Conservation (phyloP, 2,888 invertebrate species). For the Protonemura montana region DNA sequence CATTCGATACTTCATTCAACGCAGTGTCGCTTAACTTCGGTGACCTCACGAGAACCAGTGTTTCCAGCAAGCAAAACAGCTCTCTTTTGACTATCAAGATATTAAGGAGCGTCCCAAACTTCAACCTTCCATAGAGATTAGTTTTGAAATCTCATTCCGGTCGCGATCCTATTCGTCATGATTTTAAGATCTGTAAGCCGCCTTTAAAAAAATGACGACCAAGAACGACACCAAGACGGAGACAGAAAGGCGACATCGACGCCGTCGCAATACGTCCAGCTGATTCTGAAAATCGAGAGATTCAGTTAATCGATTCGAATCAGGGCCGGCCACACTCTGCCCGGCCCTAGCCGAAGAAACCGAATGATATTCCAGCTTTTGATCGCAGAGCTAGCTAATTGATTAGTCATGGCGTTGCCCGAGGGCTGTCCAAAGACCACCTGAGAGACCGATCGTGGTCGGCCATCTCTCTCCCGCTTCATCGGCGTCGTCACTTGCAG, state of each 20-base stretch:
- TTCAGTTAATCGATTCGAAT: slow-evolving; percentile 38
- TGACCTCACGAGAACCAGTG: too few relatives aligned
- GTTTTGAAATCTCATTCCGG: too few relatives aligned
- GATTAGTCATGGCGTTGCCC: slow-evolving; percentile 33
- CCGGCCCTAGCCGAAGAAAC: background rate
- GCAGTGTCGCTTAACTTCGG: too few relatives aligned
- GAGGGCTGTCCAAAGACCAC: slow-evolving; percentile 41
- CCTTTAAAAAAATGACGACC: too few relatives aligned
- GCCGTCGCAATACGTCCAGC: background rate
- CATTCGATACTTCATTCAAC: too few relatives aligned
- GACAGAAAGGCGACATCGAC: background rate
- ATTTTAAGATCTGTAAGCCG: too few relatives aligned
- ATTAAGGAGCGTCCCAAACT: too few relatives aligned
- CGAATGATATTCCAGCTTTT: background rate
- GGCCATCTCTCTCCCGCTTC: background rate
- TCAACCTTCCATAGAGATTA: too few relatives aligned
- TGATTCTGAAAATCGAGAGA: background rate
- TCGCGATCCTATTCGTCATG: too few relatives aligned
- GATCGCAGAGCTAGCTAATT: slow-evolving; percentile 21
- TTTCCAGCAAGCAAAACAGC: too few relatives aligned
- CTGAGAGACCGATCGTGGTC: background rate
- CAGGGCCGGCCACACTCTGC: slow-evolving; percentile 29
- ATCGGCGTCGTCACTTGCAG: background rate
- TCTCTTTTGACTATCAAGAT: too few relatives aligned
- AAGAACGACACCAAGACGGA: too few relatives aligned